Conservation (phyloP, 2,113 vertebrate species). For the Albula goreensis region DNA sequence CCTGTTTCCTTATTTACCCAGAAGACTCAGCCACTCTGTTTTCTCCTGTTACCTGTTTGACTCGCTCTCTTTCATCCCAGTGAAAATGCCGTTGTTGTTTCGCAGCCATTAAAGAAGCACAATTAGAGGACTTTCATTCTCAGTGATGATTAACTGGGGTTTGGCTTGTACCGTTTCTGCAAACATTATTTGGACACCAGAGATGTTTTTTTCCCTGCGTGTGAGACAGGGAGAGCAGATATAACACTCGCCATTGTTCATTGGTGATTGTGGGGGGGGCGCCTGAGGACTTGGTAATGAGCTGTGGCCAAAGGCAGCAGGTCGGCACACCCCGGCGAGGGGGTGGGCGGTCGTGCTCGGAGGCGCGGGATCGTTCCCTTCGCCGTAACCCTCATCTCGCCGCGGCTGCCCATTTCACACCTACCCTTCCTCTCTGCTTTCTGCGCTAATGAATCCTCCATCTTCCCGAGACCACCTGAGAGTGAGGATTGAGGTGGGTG, state of each 20-base stretch:
- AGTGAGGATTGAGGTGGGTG: background rate
- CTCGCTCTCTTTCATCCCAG: background rate
- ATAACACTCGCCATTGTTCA: too few relatives aligned
- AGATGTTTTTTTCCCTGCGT: background rate
- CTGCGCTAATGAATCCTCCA: conserved; percentile 11
- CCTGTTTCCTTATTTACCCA: too few relatives aligned
- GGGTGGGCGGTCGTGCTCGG: background rate
- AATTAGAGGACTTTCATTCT: background rate
- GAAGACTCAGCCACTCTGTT: too few relatives aligned
- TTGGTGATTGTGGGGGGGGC: too few relatives aligned
- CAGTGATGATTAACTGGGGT: conserved; percentile 3
- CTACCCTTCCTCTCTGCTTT: background rate
- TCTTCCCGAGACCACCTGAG: background rate
- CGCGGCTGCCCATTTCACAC: background rate
- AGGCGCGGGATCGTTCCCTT: background rate
- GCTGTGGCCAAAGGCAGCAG: background rate
- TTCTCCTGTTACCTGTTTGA: too few relatives aligned
- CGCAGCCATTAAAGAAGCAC: conserved; percentile 17
- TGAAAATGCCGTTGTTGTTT: conserved; percentile 21
- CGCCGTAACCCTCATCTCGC: background rate
- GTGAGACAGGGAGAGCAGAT: too few relatives aligned
- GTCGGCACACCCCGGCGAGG: too few relatives aligned
- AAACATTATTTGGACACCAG: background rate
- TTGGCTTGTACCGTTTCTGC: background rate
- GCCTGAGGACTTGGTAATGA: background rate